A percentile compares a stretch with the other conserved stretches of the same genome.
Evolutionary conservation across 2,797 vertebrate species (phyloP).

Genomic region (Thunnus albacares): DNA sequence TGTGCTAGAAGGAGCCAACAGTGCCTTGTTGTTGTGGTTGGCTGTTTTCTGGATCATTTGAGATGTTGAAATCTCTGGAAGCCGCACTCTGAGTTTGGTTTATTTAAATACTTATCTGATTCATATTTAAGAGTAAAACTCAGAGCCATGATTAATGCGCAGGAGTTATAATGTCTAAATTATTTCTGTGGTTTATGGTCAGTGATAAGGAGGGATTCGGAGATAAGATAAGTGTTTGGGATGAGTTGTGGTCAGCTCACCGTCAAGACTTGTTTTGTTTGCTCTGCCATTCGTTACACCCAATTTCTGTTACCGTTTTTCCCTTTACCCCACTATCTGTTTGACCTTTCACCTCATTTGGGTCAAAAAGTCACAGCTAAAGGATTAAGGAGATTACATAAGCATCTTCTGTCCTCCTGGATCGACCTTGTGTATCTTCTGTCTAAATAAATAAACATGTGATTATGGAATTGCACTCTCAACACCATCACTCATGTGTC

Average conservation of each 20-base stretch:
- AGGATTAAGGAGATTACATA: constrained; percentile 20
- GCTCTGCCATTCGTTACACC: constrained; percentile 25
- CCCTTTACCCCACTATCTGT: constrained; percentile 46
- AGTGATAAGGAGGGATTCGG: constrained; percentile 14
- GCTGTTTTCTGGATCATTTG: constrained; percentile 18
- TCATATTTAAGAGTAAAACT: constrained; percentile 26
- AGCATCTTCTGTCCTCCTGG: background rate
- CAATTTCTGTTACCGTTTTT: constrained; percentile 18
- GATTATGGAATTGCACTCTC: background rate
- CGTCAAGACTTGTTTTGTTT: constrained; percentile 48
- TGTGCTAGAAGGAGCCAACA: background rate
- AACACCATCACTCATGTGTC: constrained; percentile 34
- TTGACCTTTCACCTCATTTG: constrained; percentile 49
- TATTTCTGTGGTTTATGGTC: constrained; percentile 47
- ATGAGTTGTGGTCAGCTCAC: constrained; percentile 43
- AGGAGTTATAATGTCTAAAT: constrained; percentile 34
- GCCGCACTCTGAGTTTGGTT: background rate
- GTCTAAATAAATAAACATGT: background rate
- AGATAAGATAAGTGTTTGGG: constrained; percentile 50
- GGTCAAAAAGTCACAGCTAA: constrained; percentile 46
- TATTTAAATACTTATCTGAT: constrained; percentile 24
- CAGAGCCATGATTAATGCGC: constrained; percentile 18
- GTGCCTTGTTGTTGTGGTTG: background rate
- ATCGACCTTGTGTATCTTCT: background rate
- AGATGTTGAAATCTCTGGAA: constrained; percentile 30